Evolutionary conservation across 2,888 invertebrate genomes (phyloP).

Genomic region (Anthoptus insignis): DNA sequence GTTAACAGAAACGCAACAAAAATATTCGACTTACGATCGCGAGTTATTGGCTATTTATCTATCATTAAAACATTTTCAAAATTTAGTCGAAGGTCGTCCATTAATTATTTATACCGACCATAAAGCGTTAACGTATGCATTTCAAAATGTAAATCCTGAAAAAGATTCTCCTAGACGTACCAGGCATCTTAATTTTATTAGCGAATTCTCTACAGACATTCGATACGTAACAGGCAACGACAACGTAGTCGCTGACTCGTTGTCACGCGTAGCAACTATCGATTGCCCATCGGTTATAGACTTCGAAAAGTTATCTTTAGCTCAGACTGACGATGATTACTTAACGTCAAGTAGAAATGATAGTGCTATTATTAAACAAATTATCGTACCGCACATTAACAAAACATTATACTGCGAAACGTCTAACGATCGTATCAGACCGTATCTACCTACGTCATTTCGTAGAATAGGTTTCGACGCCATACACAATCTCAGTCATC

Average conservation of each 20-base stretch:
- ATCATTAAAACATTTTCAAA: constrained; percentile 33
- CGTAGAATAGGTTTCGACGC: constrained; percentile 17
- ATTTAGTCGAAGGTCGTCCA: constrained; percentile 28
- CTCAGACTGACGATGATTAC: too few species aligned
- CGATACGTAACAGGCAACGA: too few species aligned
- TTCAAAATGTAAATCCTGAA: constrained; percentile 20
- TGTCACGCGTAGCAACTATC: constrained; percentile 38
- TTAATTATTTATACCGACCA: constrained; percentile 34
- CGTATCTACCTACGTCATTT: constrained; percentile 17
- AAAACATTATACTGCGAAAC: constrained; percentile 14
- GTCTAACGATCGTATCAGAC: constrained; percentile 6
- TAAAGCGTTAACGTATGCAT: constrained; percentile 20
- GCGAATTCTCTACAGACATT: too few species aligned
- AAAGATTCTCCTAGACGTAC: neutral
- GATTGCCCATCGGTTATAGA: constrained; percentile 18
- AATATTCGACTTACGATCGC: too few species aligned
- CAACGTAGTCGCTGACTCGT: constrained; percentile 31
- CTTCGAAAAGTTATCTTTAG: neutral
- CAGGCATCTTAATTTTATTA: too few species aligned
- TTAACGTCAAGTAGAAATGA: too few species aligned
- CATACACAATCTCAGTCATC: constrained; percentile 29
- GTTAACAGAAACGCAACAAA: constrained; percentile 32
- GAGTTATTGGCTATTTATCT: constrained; percentile 41
- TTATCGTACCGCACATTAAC: constrained; percentile 7
- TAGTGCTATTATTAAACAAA: too few species aligned